A percentile compares a stretch with the other conserved stretches of the same genome.
Conservation (phyloP, 2,888 invertebrate species). For the Coleophora deauratella region DNA sequence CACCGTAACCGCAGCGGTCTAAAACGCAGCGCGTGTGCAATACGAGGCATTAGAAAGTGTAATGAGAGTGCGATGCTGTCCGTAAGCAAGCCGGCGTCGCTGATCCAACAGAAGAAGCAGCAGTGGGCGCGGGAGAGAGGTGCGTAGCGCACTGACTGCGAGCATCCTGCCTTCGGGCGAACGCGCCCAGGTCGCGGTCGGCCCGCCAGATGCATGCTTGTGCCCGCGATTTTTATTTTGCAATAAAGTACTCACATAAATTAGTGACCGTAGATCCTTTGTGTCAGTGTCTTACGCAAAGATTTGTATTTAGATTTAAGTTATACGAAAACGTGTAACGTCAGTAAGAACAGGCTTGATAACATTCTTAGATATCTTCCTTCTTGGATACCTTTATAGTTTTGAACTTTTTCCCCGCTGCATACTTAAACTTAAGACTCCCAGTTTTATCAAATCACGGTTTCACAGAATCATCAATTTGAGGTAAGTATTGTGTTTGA, state of each 20-base stretch:
- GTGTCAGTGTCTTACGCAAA: too few relatives aligned
- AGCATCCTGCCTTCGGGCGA: background rate
- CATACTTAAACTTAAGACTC: too few relatives aligned
- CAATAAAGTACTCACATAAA: slow-evolving; percentile 24
- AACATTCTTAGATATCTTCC: too few relatives aligned
- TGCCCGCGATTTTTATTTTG: slow-evolving; percentile 29
- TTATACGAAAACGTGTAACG: too few relatives aligned
- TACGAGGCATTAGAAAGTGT: slow-evolving; percentile 68
- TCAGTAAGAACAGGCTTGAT: too few relatives aligned
- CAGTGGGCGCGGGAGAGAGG: slow-evolving; percentile 97
- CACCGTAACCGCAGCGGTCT: slow-evolving; percentile 59
- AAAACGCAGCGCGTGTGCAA: slow-evolving; percentile 59
- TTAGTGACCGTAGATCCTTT: too few relatives aligned
- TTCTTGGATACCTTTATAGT: too few relatives aligned
- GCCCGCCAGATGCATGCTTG: slow-evolving; percentile 16
- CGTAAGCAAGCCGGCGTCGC: slow-evolving; percentile 72
- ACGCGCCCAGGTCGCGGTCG: slow-evolving; percentile 14
- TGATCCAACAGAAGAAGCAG: slow-evolving; percentile 90
- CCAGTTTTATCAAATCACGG: too few relatives aligned
- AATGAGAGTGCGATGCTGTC: slow-evolving; percentile 69
- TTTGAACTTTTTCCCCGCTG: too few relatives aligned
- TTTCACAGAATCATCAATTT: too few relatives aligned
- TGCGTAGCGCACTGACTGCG: slow-evolving; percentile 60
- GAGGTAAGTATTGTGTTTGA: too few relatives aligned
- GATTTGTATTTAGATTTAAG: too few relatives aligned